These are phyloP conservation scores for Gymnocephalus cernua DNA, from an alignment of 2,113 vertebrate species.

Conservation along the genomic window DNA sequence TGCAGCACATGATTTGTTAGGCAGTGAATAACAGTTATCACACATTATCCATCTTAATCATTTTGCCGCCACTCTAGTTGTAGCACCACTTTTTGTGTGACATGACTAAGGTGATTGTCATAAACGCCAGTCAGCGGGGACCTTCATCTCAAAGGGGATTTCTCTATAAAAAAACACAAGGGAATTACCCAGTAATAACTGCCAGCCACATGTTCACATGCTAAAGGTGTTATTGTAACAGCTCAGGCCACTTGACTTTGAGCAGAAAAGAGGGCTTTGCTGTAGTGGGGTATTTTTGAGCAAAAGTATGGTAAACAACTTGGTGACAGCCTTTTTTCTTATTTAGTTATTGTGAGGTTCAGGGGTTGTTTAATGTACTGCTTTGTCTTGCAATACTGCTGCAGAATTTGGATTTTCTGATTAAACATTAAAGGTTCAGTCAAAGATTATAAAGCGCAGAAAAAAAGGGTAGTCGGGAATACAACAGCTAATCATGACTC, in stretches of 20 bases:
- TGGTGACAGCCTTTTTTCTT: slow-evolving; percentile 16
- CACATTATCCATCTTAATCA: slow-evolving; percentile 43
- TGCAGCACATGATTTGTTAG: slow-evolving; percentile 23
- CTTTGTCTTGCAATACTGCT: not conserved
- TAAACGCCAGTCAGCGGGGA: slow-evolving; percentile 27
- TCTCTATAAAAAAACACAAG: slow-evolving; percentile 40
- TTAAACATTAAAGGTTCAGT: slow-evolving; percentile 14
- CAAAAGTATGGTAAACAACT: slow-evolving; percentile 30
- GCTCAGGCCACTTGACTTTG: slow-evolving; percentile 14
- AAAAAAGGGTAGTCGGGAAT: not conserved
- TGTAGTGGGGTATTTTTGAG: not conserved
- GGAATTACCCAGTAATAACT: slow-evolving; percentile 61
- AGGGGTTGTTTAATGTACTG: slow-evolving; percentile 50
- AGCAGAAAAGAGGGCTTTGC: slow-evolving; percentile 7
- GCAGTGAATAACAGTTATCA: slow-evolving; percentile 25
- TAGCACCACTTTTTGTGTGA: slow-evolving; percentile 39
- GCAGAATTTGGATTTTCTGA: slow-evolving; percentile 22
- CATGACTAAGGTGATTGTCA: slow-evolving; percentile 45
- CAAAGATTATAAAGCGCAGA: slow-evolving; percentile 18
- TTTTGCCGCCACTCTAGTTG: slow-evolving; percentile 4
- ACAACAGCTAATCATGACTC: slow-evolving; percentile 27
- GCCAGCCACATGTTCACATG: slow-evolving; percentile 34
- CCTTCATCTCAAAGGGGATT: slow-evolving; percentile 50
- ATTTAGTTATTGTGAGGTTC: not conserved
- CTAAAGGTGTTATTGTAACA: slow-evolving; percentile 50